These are phyloP conservation scores for Pampusana beccarii DNA, from an alignment of 2,113 vertebrate genomes.

Conservation along the genomic window DNA sequence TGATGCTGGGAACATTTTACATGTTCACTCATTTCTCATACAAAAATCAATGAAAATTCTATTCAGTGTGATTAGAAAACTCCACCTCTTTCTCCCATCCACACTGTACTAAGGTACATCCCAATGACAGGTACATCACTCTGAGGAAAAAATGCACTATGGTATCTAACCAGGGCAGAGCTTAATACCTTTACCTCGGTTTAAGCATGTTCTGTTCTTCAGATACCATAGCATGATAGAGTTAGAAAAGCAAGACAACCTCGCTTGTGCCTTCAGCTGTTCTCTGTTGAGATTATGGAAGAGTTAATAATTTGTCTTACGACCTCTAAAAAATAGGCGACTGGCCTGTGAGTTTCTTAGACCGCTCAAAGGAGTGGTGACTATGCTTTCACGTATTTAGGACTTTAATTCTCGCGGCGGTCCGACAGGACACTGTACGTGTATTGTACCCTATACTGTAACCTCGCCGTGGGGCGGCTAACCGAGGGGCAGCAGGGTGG, in stretches of 20 bases:
- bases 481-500: fast-evolving
- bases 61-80: background rate
- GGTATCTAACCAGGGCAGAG: background rate
- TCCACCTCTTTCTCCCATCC: background rate
- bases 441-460: fast-evolving
- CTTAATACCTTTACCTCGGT: background rate
- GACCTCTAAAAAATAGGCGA: too few relatives aligned
- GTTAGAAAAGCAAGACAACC: background rate
- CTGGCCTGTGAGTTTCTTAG: fast-evolving
- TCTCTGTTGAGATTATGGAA: too few relatives aligned
- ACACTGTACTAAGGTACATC: background rate
- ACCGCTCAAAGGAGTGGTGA: fast-evolving
- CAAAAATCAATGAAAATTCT: background rate
- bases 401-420: background rate
- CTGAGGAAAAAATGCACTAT: fast-evolving
- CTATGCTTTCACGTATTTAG: fast-evolving
- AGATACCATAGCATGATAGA: too few relatives aligned
- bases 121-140: background rate
- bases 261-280: background rate
- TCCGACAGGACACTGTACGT: fast-evolving
- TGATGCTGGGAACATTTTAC: background rate
- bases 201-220: background rate
- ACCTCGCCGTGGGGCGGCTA: fast-evolving
- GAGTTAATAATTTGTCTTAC: fast-evolving
- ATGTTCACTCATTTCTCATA: background rate